Percentiles rank a stretch among this genome's conserved stretches.
These are phyloP conservation scores for Chlorocebus sabaeus DNA, from an alignment of 2,113 vertebrate species.

Conservation along the genomic window DNA sequence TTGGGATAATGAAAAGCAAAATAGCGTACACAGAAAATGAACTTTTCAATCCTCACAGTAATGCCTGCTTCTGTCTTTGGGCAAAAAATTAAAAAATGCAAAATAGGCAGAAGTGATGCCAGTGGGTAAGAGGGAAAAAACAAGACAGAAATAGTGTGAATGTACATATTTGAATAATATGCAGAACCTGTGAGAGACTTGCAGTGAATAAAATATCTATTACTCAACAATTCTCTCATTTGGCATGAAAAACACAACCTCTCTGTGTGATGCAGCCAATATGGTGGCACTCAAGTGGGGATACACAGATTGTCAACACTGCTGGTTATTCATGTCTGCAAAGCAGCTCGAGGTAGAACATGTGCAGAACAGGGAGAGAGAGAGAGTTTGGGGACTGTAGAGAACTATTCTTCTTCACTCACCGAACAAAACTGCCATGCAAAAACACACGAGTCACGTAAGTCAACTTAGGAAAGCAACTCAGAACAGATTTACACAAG, in stretches of 20 bases:
- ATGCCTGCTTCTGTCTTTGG: background rate
- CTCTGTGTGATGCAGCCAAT: background rate
- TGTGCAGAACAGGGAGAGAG: background rate
- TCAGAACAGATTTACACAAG: constrained; percentile 69
- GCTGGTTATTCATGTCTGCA: constrained; percentile 32
- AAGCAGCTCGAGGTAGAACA: background rate
- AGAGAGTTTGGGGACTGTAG: background rate
- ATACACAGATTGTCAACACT: constrained; percentile 8
- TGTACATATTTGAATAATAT: background rate
- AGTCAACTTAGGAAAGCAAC: constrained; percentile 52
- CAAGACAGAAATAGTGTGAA: background rate
- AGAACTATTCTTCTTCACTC: constrained; percentile 7
- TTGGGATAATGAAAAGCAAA: background rate
- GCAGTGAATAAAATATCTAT: background rate
- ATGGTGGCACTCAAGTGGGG: constrained; percentile 15
- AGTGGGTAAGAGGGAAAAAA: background rate
- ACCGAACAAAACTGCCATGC: background rate
- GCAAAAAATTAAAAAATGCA: background rate
- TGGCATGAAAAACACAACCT: constrained; percentile 26
- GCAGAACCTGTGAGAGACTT: background rate
- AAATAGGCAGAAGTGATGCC: background rate
- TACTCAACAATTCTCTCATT: background rate
- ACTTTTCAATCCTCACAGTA: background rate
- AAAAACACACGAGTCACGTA: constrained; percentile 51
- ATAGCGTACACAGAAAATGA: background rate